Percentiles rank a stretch among this genome's conserved stretches.
Conservation (phyloP, 2,113 vertebrate species). For the Seriola rivoliana region DNA sequence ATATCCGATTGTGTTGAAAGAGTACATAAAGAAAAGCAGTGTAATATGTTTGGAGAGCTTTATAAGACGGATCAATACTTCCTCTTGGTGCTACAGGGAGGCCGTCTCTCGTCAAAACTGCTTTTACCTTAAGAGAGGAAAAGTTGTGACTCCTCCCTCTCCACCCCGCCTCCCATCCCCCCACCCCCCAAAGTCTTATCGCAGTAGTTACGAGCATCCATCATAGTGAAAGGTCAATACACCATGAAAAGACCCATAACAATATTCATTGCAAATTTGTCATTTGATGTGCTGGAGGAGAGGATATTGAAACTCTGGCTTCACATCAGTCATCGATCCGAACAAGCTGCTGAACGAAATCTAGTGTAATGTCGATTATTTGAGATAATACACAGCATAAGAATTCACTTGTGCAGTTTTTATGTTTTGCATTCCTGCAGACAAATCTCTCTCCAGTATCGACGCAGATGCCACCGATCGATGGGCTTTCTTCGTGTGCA, state of each 20-base stretch:
- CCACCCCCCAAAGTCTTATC: slow-evolving; percentile 43
- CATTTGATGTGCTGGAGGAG: slow-evolving; percentile 49
- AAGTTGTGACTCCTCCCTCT: slow-evolving; percentile 12
- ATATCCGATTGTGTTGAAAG: neutral
- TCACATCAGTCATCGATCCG: slow-evolving; percentile 61
- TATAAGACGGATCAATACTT: neutral
- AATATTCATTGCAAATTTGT: slow-evolving; percentile 66
- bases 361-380: slow-evolving; percentile 23
- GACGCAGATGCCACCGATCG: slow-evolving; percentile 20
- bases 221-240: slow-evolving; percentile 76
- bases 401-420: neutral
- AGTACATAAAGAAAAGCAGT: neutral
- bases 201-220: slow-evolving; percentile 61
- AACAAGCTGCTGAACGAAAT: slow-evolving; percentile 28
- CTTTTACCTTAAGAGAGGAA: slow-evolving; percentile 27
- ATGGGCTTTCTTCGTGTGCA: neutral
- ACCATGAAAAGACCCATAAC: slow-evolving; percentile 63
- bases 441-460: slow-evolving; percentile 8
- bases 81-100: neutral
- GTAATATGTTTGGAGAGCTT: slow-evolving; percentile 18
- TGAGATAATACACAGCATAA: neutral
- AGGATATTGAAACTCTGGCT: slow-evolving; percentile 59
- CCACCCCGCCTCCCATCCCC: neutral
- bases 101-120: slow-evolving; percentile 27
- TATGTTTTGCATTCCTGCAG: slow-evolving; percentile 25